Evolutionary conservation across 2,113 vertebrate genomes (phyloP).

Genomic region (Menura novaehollandiae): DNA sequence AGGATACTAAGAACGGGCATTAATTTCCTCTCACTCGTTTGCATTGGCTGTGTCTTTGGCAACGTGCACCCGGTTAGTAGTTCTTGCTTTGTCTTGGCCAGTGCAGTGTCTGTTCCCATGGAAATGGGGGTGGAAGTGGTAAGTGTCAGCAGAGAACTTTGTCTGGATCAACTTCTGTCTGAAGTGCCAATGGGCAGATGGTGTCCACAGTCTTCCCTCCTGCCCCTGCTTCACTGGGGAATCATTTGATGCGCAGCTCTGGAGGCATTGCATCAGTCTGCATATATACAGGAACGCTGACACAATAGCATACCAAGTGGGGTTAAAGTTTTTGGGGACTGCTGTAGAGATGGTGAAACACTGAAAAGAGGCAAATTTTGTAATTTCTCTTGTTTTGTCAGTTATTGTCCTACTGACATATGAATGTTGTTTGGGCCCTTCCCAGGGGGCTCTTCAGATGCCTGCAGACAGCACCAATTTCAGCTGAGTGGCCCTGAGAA

Average conservation of each 20-base stretch:
- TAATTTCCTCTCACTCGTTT: slow-evolving; percentile 15
- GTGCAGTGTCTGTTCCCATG: slow-evolving; percentile 33
- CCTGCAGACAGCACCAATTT: background rate
- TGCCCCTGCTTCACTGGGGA: rapidly evolving
- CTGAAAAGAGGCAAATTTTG: background rate
- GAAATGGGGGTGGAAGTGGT: slow-evolving; percentile 21
- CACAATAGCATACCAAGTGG: too few species aligned
- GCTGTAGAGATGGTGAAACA: background rate
- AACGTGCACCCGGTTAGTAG: background rate
- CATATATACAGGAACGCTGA: background rate
- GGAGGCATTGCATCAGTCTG: background rate
- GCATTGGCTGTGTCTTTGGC: background rate
- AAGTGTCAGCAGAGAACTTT: background rate
- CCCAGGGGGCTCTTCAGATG: background rate
- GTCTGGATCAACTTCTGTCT: background rate
- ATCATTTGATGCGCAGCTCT: background rate
- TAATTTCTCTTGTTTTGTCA: background rate
- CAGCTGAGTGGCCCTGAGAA: background rate
- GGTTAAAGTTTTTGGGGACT: background rate
- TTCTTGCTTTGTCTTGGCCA: slow-evolving; percentile 33
- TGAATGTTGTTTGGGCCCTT: background rate
- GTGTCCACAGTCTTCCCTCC: background rate
- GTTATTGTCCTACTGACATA: background rate
- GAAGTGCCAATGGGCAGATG: background rate
- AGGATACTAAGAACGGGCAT: background rate